Evolutionary conservation across 2,113 vertebrate genomes (phyloP).

Genomic region (Xyrauchen texanus): DNA sequence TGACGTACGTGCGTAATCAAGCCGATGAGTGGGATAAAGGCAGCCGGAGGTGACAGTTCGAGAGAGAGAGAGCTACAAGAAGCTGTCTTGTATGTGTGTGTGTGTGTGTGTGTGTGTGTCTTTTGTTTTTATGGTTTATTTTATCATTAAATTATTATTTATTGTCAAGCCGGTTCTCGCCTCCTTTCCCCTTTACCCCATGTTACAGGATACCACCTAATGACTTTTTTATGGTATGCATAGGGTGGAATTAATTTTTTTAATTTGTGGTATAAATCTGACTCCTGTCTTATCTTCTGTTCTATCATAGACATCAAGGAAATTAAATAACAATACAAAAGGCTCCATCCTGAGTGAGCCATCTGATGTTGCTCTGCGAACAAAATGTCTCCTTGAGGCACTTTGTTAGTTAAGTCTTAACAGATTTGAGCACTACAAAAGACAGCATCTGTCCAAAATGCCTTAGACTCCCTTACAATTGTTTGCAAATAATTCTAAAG

Average conservation of each 20-base stretch:
- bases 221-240: no score
- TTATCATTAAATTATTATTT: no score
- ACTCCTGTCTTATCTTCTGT: not conserved
- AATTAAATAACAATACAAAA: not conserved
- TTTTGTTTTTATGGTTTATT: no score
- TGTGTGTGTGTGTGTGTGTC: no score
- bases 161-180: no score
- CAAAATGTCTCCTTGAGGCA: not conserved
- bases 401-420: constrained; percentile 35
- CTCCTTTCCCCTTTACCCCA: no score
- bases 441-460: constrained; percentile 38
- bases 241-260: not conserved
- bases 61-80: no score
- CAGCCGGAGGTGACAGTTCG: no score
- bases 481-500: constrained; percentile 19
- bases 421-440: constrained; percentile 29
- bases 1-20: no score
- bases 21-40: no score
- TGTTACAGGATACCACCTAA: no score
- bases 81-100: no score
- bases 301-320: not conserved
- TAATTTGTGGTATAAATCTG: not conserved
- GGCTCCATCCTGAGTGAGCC: constrained; percentile 2
- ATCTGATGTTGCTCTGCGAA: constrained; percentile 11
- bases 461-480: constrained; percentile 23